phyloP scores from a whole-genome alignment of 92 coral and sea anemone species.

The Paramuricea clavata region DNA sequence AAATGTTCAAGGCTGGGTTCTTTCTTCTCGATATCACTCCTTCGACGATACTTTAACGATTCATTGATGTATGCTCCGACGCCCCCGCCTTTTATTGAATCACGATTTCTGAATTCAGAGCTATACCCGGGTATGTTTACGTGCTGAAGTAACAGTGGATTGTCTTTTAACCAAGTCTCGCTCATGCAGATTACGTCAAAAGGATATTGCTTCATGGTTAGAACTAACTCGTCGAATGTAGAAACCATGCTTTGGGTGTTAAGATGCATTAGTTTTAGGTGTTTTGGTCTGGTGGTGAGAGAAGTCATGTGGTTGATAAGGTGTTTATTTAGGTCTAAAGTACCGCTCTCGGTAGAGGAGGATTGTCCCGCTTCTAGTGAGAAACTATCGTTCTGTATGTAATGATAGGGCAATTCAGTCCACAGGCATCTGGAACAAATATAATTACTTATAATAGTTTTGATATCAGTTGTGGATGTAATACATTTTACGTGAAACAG shows the following conservation, averaged over 20 bases:
- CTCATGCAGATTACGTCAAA: slow-evolving; percentile 7
- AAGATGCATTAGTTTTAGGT: not conserved
- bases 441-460: no score
- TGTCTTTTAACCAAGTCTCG: slow-evolving; percentile 37
- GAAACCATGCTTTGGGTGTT: not conserved
- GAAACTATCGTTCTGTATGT: no score
- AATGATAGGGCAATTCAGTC: no score
- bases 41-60: slow-evolving; percentile 42
- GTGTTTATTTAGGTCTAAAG: no score
- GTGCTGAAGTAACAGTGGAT: slow-evolving; percentile 26
- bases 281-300: no score
- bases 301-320: no score
- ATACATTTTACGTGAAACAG: no score
- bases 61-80: slow-evolving; percentile 43
- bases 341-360: no score
- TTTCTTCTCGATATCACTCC: slow-evolving; percentile 39
- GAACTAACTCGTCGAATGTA: not conserved
- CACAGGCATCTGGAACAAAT: no score
- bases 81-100: slow-evolving; percentile 20
- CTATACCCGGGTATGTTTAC: slow-evolving; percentile 45
- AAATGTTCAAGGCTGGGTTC: slow-evolving; percentile 22
- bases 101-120: slow-evolving; percentile 27
- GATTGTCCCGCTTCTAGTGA: no score
- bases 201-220: no score
- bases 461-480: no score